These are phyloP conservation scores for Phalanger gymnotis DNA, from an alignment of 2,797 vertebrate genomes.

Conservation along the genomic window DNA sequence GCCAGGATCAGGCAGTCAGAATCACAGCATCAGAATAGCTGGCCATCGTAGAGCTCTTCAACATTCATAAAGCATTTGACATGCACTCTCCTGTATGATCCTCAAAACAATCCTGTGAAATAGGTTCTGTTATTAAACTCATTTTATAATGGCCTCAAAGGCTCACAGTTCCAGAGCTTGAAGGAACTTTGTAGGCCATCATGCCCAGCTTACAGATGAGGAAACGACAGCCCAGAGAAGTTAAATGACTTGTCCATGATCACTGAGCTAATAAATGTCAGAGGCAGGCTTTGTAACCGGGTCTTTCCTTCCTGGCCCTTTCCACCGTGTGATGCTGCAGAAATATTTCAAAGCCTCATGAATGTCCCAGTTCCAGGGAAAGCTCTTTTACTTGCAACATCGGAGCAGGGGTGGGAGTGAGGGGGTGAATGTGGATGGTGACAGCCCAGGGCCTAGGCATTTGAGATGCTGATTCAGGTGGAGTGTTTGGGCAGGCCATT, in stretches of 20 bases:
- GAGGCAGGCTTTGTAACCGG: neutral
- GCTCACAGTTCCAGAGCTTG: neutral
- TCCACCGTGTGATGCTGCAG: neutral
- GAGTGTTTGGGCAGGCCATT: neutral
- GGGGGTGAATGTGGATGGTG: neutral
- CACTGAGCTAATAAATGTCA: neutral
- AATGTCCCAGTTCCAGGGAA: neutral
- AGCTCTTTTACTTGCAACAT: neutral
- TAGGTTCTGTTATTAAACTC: neutral
- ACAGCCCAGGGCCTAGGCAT: neutral
- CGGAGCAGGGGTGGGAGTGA: neutral
- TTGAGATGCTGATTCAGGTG: neutral
- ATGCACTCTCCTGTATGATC: neutral
- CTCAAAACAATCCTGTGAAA: neutral
- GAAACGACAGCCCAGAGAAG: neutral
- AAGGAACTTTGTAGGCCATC: neutral
- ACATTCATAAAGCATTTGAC: neutral
- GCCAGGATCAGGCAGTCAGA: neutral
- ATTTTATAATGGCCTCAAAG: neutral
- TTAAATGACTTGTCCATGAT: neutral
- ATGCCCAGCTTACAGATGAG: neutral
- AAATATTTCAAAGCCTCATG: neutral
- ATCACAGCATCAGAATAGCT: neutral
- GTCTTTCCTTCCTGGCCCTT: neutral
- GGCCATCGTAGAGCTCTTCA: neutral